Evolutionary conservation across 2,888 invertebrate species (phyloP).

Genomic region (Stenchaetothrips biformis): DNA sequence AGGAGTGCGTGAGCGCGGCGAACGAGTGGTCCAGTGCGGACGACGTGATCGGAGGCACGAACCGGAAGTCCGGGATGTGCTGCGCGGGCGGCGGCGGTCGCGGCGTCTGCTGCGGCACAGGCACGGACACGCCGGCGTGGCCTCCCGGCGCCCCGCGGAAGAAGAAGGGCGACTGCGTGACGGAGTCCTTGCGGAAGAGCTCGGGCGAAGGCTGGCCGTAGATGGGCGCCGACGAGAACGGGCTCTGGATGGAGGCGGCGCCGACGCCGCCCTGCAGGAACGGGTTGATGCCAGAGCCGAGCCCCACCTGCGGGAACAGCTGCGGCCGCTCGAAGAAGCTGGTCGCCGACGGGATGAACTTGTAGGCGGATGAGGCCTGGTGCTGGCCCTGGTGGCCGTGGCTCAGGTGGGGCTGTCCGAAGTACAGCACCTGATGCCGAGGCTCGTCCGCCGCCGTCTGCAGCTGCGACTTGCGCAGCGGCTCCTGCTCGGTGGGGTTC

Average conservation of each 20-base stretch:
- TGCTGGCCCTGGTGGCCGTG: neutral
- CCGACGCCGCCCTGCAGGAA: constrained; percentile 6
- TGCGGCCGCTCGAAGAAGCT: constrained; percentile 19
- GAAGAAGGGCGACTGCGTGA: constrained; percentile 35
- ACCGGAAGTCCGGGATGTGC: constrained; percentile 44
- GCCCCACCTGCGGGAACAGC: constrained; percentile 14
- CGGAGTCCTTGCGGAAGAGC: constrained; percentile 11
- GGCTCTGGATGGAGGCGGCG: neutral
- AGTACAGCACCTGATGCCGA: neutral
- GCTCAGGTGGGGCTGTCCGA: neutral
- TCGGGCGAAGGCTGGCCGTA: constrained; percentile 4
- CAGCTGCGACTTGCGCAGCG: constrained; percentile 1
- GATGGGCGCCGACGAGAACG: constrained; percentile 19
- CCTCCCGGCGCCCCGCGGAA: constrained; percentile 38
- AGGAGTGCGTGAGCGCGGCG: constrained; percentile 31
- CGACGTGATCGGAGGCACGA: constrained; percentile 50
- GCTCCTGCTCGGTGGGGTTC: constrained; percentile 19
- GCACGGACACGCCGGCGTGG: constrained; percentile 34
- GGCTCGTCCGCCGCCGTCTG: neutral
- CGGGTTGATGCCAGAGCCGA: neutral
- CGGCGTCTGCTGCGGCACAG: constrained; percentile 49
- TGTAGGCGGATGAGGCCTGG: neutral
- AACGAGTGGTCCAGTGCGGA: constrained; percentile 41
- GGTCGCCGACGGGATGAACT: neutral
- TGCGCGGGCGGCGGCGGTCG: constrained; percentile 46